Percentiles rank a stretch among this genome's conserved stretches.
These are phyloP conservation scores for Catharus ustulatus DNA, from an alignment of 2,797 vertebrate genomes.

Conservation along the genomic window DNA sequence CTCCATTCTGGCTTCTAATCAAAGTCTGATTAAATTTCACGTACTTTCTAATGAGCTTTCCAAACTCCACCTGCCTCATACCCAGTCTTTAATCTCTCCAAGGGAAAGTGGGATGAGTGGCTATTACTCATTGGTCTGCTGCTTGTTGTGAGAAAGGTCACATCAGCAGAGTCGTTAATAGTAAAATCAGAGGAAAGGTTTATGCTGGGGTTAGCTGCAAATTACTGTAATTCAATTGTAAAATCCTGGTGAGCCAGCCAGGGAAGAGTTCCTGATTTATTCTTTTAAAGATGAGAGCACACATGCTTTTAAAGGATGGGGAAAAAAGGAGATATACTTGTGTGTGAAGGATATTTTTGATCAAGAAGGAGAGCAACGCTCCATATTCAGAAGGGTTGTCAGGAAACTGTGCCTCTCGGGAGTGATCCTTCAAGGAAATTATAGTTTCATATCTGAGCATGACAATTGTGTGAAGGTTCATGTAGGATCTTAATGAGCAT, in stretches of 20 bases:
- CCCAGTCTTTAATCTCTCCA: neutral
- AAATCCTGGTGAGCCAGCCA: neutral
- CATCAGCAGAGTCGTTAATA: neutral
- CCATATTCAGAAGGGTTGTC: neutral
- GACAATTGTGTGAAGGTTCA: neutral
- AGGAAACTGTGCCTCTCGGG: neutral
- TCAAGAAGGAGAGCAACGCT: neutral
- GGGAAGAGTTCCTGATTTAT: neutral
- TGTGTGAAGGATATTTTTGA: neutral
- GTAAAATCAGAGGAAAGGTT: conserved; percentile 1
- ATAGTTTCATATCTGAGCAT: neutral
- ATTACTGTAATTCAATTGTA: neutral
- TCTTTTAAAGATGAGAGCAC: neutral
- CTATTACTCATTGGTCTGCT: neutral
- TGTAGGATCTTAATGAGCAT: neutral
- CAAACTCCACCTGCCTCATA: conserved; percentile 13
- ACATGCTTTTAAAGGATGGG: neutral
- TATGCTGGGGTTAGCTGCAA: conserved; percentile 26
- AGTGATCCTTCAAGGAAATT: neutral
- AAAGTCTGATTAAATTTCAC: conserved; percentile 13
- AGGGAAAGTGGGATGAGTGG: conserved; percentile 5
- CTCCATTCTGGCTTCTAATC: conserved; percentile 24
- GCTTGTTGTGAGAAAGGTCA: neutral
- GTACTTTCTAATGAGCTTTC: neutral
- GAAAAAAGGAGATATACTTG: neutral